Evolutionary conservation across 2,113 vertebrate species (phyloP).

Genomic region (Dendrocopos noguchii): DNA sequence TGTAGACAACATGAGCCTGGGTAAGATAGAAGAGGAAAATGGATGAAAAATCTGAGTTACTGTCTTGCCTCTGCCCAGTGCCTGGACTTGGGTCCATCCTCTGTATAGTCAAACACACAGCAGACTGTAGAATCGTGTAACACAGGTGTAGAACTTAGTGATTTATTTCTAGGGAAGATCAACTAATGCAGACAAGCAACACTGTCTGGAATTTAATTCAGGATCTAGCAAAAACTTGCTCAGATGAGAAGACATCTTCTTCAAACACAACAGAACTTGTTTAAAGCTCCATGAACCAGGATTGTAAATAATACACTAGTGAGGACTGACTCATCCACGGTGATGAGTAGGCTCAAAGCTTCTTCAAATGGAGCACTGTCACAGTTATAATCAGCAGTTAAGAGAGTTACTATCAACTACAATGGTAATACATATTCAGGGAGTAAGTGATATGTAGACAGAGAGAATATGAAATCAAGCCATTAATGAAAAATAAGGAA

Average conservation of each 20-base stretch:
- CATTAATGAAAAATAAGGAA: slow-evolving; percentile 55
- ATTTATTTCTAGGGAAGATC: not conserved
- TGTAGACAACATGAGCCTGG: not conserved
- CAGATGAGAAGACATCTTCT: slow-evolving; percentile 11
- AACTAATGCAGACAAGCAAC: not conserved
- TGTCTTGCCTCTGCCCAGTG: not conserved
- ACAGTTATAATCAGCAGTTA: slow-evolving; percentile 41
- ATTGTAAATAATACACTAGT: slow-evolving; percentile 25
- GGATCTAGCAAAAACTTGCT: not conserved
- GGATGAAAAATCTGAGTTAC: not conserved
- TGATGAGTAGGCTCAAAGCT: slow-evolving; percentile 37
- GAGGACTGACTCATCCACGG: not conserved
- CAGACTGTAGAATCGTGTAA: rapidly evolving
- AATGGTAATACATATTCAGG: slow-evolving; percentile 42
- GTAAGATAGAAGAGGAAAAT: not conserved
- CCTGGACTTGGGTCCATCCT: not conserved
- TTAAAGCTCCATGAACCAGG: not conserved
- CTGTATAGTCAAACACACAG: not conserved
- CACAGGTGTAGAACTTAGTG: not conserved
- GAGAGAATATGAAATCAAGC: slow-evolving; percentile 55
- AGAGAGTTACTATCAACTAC: slow-evolving; percentile 49
- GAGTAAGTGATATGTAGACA: slow-evolving; percentile 20
- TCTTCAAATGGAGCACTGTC: slow-evolving; percentile 7
- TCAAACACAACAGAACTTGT: not conserved
- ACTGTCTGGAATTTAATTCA: not conserved